phyloP scores from a whole-genome alignment of 1,140 invertebrate genomes.

The Plectrocnemia conspersa region DNA sequence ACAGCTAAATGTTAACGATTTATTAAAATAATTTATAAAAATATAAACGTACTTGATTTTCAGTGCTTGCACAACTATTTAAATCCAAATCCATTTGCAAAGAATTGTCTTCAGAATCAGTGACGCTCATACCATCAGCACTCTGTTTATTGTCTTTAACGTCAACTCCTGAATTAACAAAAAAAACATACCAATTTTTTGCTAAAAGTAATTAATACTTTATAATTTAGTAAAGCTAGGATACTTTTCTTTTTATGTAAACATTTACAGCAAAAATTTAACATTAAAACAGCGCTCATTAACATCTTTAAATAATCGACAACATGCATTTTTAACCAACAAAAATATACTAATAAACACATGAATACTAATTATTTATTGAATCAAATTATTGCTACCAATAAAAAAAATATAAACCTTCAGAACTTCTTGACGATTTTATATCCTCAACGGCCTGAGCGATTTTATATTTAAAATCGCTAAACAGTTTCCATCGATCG shows the following conservation, averaged over 20 bases:
- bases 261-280: neutral
- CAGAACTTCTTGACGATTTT: constrained; percentile 44
- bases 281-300: neutral
- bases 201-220: neutral
- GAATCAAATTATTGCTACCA: neutral
- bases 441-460: constrained; percentile 51
- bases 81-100: constrained; percentile 45
- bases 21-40: constrained; percentile 2
- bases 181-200: constrained; percentile 10
- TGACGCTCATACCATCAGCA: constrained; percentile 44
- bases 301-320: neutral
- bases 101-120: constrained; percentile 50
- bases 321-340: neutral
- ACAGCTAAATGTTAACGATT: constrained; percentile 2
- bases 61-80: constrained; percentile 49
- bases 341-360: neutral
- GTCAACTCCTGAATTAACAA: constrained; percentile 36
- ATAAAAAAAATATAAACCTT: constrained; percentile 38
- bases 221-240: too few relatives aligned
- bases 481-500: constrained; percentile 51
- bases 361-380: neutral
- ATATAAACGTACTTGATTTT: constrained; percentile 43
- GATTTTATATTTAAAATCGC: constrained; percentile 51
- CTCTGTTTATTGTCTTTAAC: constrained; percentile 46
- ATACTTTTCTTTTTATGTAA: too few relatives aligned